Evolutionary conservation across 1,140 invertebrate genomes (phyloP), one percentile per base, ranked within the genome.

Genomic region (Drosophila subpulchrella): DNA sequence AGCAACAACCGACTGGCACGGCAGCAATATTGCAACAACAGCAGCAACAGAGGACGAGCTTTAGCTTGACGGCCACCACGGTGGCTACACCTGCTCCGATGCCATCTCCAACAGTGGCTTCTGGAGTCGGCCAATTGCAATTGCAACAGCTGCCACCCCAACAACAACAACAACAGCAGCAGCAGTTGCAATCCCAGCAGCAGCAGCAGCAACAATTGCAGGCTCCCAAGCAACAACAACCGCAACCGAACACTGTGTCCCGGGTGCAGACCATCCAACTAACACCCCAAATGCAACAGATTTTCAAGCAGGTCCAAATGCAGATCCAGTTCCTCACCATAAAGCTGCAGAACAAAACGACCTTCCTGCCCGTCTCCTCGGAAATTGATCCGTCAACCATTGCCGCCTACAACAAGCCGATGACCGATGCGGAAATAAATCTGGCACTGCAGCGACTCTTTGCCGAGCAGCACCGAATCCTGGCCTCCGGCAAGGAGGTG

Each of bases 401-500:
- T 27, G 80, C 91, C 6, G 60, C 77, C 8, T 92, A 84, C 44
- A 91, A 83, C 60, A 92, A 92, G 46, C 90, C 92, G 0, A 93
- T 93, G 85, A 91, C 44, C 8, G 91, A 92, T 57, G 72, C 72
- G 11, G 92, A 92, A 34, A 92, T 92, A 42, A 93, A 94, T 77
- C 83, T 92, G 48, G 91, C 93, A 4, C 72, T 95, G 44, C 94
- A 94, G 72, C 91, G 93, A 17, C 73, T 95, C 11, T 94, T 94
- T 79, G 91, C 93, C 13, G 94, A 95, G 60, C 95, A 95, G 81
- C 94, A 95, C 58, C 94, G 94, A 72, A 95, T 95, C 59, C 81
- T 95, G 55, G 93, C 94, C 4, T 93, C 94, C 0, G 95, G 95
- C 17, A 95, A 95, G 92, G 90, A 95, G 58, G 92, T 95, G 62